These are phyloP conservation scores for Galeopsomyia nigrocyanea DNA, from an alignment of 2,888 invertebrate genomes.

Conservation along the genomic window DNA sequence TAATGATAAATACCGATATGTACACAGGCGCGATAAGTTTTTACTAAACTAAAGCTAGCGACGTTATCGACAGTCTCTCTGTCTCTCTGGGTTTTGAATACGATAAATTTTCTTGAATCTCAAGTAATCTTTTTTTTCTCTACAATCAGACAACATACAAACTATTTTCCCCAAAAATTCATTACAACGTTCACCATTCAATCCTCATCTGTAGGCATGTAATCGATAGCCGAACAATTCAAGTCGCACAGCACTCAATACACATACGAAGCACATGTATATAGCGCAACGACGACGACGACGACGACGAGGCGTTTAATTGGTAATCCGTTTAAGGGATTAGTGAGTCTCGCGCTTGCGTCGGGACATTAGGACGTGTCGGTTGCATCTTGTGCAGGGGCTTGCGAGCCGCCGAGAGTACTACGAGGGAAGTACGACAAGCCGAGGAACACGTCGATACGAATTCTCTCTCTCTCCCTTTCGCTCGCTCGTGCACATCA, in stretches of 20 bases:
- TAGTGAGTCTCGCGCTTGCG: conserved; percentile 63
- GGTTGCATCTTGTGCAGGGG: conserved; percentile 51
- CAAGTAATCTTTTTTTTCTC: too few relatives aligned
- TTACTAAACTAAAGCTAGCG: too few relatives aligned
- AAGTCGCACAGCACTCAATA: conserved; percentile 8
- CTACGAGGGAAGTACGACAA: conserved; percentile 54
- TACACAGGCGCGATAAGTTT: too few relatives aligned
- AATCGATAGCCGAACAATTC: background rate
- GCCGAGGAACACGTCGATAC: conserved; percentile 55
- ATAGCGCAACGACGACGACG: conserved; percentile 12
- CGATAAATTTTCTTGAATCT: too few relatives aligned
- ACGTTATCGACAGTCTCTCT: too few relatives aligned
- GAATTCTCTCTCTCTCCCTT: too few relatives aligned
- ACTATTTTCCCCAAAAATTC: too few relatives aligned
- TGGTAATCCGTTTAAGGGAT: conserved; percentile 69
- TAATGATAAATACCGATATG: too few relatives aligned
- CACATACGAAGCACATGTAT: background rate
- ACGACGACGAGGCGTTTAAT: conserved; percentile 63
- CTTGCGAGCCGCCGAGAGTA: conserved; percentile 56
- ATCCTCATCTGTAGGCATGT: background rate
- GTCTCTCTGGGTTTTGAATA: too few relatives aligned
- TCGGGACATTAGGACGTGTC: conserved; percentile 63
- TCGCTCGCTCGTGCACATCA: too few relatives aligned
- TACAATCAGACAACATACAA: too few relatives aligned
- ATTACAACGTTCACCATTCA: too few relatives aligned